Base-by-base conservation (phyloP, 1,140 invertebrate genomes). In the Lineus longissimus region DNA sequence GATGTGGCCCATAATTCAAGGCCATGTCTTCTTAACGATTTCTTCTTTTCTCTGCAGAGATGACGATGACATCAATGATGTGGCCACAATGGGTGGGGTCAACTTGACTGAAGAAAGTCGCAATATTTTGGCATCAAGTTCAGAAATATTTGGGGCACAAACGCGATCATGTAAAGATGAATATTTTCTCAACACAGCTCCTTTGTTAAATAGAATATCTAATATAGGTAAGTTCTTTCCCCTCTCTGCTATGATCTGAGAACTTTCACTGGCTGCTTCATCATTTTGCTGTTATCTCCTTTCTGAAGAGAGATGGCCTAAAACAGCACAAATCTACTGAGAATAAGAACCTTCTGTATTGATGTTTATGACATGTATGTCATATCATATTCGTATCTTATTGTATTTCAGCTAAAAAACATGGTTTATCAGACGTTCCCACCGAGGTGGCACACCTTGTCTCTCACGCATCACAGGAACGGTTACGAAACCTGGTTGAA, bases 11-110 rank as follows among this genome's bases (percentile, higher is more conserved):
- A n/a, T n/a, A n/a, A n/a, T n/a, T n/a, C n/a, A n/a, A n/a, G n/a
- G n/a, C n/a, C n/a, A n/a, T n/a, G n/a, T n/a, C n/a, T n/a, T n/a
- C n/a, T n/a, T n/a, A n/a, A n/a, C n/a, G n/a, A 27, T 19, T 4
- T 43, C 59, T 31, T 25, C 40, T 68, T n/a, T n/a, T n/a, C n/a
- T n/a, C n/a, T 71, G 19, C 63, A 78, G 77, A 62, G 77, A 79
- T 69, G 90, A 95, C 79, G 93, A 96, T 82, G 93, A 95, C 79
- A 97, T 98, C 69, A 98, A 98, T 76, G 95, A 98, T 86, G 95
- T 98, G 0, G 95, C 95, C 25, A 95, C 95, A 6, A 98, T 98
- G 95, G 95, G 95, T 71, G 95, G 95, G 29, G 95, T 98, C n/a
- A 98, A 98, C 84, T 85, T 98, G 70, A 90, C 92, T 1, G 95